Percentiles rank a stretch among this genome's conserved stretches.
phyloP scores from a whole-genome alignment of 2,113 vertebrate genomes.

The Phyllopteryx taeniolatus region DNA sequence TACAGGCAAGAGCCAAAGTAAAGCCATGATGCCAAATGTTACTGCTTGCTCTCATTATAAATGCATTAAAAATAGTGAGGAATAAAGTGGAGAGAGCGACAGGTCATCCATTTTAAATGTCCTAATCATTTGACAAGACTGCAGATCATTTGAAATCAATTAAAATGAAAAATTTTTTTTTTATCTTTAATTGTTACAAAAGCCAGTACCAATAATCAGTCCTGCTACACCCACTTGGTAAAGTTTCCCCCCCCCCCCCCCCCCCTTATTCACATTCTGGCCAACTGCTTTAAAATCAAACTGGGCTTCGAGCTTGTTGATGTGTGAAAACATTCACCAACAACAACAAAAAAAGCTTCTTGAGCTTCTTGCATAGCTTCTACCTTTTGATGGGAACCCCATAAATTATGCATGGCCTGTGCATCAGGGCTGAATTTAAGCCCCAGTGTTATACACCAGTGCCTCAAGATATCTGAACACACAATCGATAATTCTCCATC shows the following conservation, averaged over 20 bases:
- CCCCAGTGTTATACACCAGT: constrained; percentile 69
- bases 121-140: constrained; percentile 24
- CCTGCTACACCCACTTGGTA: constrained; percentile 13
- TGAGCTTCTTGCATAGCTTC: constrained; percentile 62
- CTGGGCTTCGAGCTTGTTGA: constrained; percentile 61
- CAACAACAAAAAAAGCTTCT: constrained; percentile 50
- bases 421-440: constrained; percentile 71
- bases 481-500: constrained; percentile 76
- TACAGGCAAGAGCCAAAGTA: constrained; percentile 38
- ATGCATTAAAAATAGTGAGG: constrained; percentile 25
- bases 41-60: constrained; percentile 40
- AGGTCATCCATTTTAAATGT: constrained; percentile 39
- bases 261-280: constrained; percentile 29
- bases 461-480: constrained; percentile 74
- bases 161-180: constrained; percentile 21
- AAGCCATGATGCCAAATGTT: constrained; percentile 26
- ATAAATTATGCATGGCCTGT: constrained; percentile 73
- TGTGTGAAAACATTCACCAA: constrained; percentile 69
- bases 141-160: constrained; percentile 15
- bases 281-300: constrained; percentile 49
- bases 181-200: constrained; percentile 26
- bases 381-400: constrained; percentile 73
- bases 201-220: not conserved
- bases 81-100: constrained; percentile 40
- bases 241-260: constrained; percentile 9